Conservation (phyloP, 1,140 invertebrate species). For the Papilio xuthus region DNA sequence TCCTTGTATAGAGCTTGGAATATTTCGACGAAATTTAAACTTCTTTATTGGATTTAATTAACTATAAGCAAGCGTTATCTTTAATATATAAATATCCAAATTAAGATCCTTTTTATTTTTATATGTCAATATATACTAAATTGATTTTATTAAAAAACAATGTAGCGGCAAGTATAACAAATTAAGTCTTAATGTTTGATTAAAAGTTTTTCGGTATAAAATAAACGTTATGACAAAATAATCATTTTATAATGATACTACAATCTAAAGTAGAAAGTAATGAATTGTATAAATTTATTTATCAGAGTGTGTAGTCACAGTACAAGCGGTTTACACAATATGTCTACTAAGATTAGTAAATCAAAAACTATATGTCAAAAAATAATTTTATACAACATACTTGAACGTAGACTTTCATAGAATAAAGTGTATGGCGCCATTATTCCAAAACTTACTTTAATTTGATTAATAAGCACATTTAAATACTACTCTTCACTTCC, state of each 20-base stretch:
- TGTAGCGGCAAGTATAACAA: neutral
- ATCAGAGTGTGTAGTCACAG: neutral
- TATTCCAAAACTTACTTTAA: neutral
- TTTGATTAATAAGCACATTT: constrained; percentile 5
- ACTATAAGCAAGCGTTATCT: neutral
- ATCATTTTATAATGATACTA: constrained; percentile 1
- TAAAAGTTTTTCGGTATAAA: constrained; percentile 16
- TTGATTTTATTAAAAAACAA: neutral
- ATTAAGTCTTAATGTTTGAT: neutral
- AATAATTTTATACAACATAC: neutral
- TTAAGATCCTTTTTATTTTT: neutral
- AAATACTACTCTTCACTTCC: constrained; percentile 2
- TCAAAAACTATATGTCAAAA: neutral
- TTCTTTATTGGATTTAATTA: neutral
- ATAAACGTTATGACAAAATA: neutral
- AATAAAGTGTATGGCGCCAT: neutral
- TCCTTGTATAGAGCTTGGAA: neutral
- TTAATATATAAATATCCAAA: neutral
- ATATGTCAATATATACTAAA: neutral
- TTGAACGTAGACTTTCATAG: neutral
- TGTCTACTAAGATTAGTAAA: neutral
- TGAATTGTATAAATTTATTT: constrained; percentile 26
- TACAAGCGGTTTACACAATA: neutral
- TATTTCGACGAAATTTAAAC: constrained; percentile 20
- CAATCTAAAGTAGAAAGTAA: constrained; percentile 17